Percentiles rank a stretch among this genome's conserved stretches.
Evolutionary conservation across 1,140 invertebrate species (phyloP).

Genomic region (Brevipalpus yothersi): DNA sequence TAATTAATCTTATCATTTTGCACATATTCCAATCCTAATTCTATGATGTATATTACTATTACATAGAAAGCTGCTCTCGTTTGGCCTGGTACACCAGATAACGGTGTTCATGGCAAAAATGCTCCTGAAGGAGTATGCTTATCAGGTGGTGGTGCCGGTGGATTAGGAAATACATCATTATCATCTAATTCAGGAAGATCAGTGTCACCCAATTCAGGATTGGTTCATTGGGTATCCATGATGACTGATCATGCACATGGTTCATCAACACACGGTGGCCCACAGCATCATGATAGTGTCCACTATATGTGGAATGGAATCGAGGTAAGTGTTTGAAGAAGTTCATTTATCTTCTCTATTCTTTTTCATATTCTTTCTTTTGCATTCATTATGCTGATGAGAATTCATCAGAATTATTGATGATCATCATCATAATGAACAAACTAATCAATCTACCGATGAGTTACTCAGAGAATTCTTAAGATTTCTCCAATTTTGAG

Average conservation of each 20-base stretch:
- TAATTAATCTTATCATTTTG: neutral
- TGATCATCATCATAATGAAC: too few species aligned
- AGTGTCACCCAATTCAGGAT: slow-evolving; percentile 20
- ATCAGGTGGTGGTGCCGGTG: slow-evolving; percentile 15
- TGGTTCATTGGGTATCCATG: slow-evolving; percentile 58
- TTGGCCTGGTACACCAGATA: slow-evolving; percentile 18
- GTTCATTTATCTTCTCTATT: too few species aligned
- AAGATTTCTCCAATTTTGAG: too few species aligned
- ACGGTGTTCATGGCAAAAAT: slow-evolving; percentile 9
- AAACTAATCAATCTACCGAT: too few species aligned
- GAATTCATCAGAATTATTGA: neutral
- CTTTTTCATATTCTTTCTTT: neutral
- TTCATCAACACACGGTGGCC: slow-evolving; percentile 24
- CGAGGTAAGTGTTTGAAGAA: neutral
- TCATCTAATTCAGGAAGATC: slow-evolving; percentile 2
- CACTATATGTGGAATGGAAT: neutral
- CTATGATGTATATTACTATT: slow-evolving; percentile 12
- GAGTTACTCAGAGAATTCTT: too few species aligned
- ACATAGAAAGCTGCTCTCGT: slow-evolving; percentile 22
- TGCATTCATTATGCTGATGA: neutral
- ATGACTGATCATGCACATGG: slow-evolving; percentile 38
- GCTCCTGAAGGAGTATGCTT: slow-evolving; percentile 5
- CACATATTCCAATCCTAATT: neutral
- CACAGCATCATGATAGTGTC: neutral
- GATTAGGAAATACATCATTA: slow-evolving; percentile 1